Evolutionary conservation across 2,797 vertebrate genomes (phyloP).

Genomic region (Sparidentex hasta): DNA sequence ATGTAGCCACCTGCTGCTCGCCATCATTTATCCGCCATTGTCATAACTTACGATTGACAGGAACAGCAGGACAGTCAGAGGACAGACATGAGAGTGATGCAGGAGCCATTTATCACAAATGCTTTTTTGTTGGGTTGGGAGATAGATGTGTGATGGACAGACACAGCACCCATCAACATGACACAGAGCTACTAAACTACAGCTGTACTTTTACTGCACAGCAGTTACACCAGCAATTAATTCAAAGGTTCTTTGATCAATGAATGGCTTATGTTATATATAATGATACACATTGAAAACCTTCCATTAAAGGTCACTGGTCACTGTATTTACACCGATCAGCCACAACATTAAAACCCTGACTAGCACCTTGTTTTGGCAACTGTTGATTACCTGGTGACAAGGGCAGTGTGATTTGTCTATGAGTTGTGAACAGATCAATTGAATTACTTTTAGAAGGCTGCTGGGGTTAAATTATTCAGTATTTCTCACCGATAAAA

Average conservation of each 20-base stretch:
- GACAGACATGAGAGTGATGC: neutral
- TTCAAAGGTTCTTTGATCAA: neutral
- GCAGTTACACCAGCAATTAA: neutral
- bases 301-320: too few relatives aligned
- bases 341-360: too few relatives aligned
- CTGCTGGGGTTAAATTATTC: neutral
- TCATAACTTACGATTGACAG: conserved; percentile 18
- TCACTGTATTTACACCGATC: too few relatives aligned
- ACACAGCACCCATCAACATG: neutral
- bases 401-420: too few relatives aligned
- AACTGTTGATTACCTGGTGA: too few relatives aligned
- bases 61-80: conserved; percentile 11
- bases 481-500: neutral
- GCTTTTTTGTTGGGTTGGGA: too few relatives aligned
- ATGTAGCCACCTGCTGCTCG: conserved; percentile 49
- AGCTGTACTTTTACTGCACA: neutral
- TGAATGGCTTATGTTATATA: neutral
- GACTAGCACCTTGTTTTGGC: too few relatives aligned
- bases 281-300: too few relatives aligned
- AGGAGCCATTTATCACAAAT: conserved; percentile 1
- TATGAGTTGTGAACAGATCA: neutral
- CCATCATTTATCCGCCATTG: conserved; percentile 1
- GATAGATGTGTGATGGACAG: neutral
- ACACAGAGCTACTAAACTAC: neutral
- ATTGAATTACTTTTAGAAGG: neutral